A percentile compares a stretch with the other conserved stretches of the same genome.
These are phyloP conservation scores for Eulacestoma nigropectus DNA, from an alignment of 2,113 vertebrate species.

Conservation along the genomic window DNA sequence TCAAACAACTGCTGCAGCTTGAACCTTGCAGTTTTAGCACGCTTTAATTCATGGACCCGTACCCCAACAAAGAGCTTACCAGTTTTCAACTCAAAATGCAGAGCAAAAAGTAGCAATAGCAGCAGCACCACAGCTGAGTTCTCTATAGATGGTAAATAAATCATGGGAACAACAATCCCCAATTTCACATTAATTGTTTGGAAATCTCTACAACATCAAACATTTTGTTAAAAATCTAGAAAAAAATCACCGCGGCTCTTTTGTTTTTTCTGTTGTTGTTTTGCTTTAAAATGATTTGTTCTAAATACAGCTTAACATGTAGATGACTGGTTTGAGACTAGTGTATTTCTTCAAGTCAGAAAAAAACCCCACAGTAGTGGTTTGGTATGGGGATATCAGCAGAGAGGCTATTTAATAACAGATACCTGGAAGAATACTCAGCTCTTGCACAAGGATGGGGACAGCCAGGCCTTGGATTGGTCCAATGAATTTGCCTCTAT, in stretches of 20 bases:
- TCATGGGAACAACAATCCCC: slow-evolving; percentile 70
- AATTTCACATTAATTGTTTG: slow-evolving; percentile 77
- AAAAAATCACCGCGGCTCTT: slow-evolving; percentile 67
- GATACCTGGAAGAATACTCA: slow-evolving; percentile 19
- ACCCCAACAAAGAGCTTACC: slow-evolving; percentile 16
- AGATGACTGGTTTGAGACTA: slow-evolving; percentile 77
- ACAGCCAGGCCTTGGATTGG: background rate
- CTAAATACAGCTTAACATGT: slow-evolving; percentile 78
- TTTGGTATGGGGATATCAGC: slow-evolving; percentile 8
- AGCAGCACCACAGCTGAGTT: slow-evolving; percentile 70
- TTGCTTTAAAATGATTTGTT: slow-evolving; percentile 75
- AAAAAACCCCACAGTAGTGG: slow-evolving; percentile 1
- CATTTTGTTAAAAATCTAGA: slow-evolving; percentile 74
- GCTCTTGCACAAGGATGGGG: background rate
- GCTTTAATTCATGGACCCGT: background rate
- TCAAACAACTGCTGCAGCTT: background rate
- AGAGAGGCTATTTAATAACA: background rate
- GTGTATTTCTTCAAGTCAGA: slow-evolving; percentile 54
- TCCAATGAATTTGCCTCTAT: background rate
- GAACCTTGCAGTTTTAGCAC: background rate
- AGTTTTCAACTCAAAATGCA: slow-evolving; percentile 38
- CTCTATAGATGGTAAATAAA: slow-evolving; percentile 71
- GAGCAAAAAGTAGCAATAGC: slow-evolving; percentile 8
- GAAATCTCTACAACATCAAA: slow-evolving; percentile 76
- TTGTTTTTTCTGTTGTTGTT: slow-evolving; percentile 73